These are phyloP conservation scores for Plodia interpunctella DNA, from an alignment of 1,140 invertebrate species.

Conservation along the genomic window DNA sequence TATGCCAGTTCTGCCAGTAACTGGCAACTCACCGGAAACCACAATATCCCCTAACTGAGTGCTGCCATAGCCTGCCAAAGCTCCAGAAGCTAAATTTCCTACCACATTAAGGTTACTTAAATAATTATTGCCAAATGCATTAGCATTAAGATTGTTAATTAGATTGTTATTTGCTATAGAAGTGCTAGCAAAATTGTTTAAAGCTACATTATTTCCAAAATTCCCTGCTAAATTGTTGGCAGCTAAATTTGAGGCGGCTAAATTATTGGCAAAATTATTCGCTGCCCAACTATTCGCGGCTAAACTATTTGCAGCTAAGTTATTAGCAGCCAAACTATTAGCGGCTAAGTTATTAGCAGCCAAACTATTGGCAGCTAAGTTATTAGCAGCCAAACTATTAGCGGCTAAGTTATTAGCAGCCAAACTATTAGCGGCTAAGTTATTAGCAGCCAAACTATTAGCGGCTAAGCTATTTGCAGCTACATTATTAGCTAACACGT, in stretches of 20 bases:
- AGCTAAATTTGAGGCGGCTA: neutral
- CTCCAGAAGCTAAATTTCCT: neutral
- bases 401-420: neutral
- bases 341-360: neutral
- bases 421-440: neutral
- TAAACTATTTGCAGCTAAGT: neutral
- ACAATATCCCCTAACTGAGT: conserved; percentile 8
- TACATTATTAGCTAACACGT: too few relatives aligned
- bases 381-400: too few relatives aligned
- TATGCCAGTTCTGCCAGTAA: conserved; percentile 29
- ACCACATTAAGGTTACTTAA: neutral
- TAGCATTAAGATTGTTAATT: conserved; percentile 3
- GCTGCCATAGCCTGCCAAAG: conserved; percentile 2
- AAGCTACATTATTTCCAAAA: neutral
- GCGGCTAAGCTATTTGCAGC: neutral
- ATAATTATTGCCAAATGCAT: neutral
- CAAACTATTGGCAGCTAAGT: too few relatives aligned
- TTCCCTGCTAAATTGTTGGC: conserved; percentile 2
- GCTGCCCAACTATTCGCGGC: neutral
- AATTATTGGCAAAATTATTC: conserved; percentile 7
- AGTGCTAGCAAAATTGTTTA: neutral
- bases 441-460: neutral
- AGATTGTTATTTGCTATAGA: neutral
- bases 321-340: conserved; percentile 5
- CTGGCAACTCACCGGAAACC: conserved; percentile 16